Conservation (phyloP, 2,888 invertebrate species). For the Zeuzera pyrina region DNA sequence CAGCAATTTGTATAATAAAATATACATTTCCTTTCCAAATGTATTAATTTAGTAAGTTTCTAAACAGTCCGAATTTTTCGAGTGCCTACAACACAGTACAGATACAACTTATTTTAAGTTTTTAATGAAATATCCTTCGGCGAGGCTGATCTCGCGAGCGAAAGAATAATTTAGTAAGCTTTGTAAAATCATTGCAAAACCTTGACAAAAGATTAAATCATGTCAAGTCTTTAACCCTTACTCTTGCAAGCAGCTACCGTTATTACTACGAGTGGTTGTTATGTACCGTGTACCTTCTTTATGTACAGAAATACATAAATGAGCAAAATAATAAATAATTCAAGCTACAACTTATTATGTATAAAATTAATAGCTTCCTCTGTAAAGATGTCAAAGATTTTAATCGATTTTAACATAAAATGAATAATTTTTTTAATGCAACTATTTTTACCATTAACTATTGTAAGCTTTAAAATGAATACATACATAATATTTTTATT, state of each 20-base stretch:
- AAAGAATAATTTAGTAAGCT: slow-evolving; percentile 18
- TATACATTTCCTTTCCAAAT: neutral
- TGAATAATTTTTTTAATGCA: too few relatives aligned
- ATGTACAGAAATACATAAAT: neutral
- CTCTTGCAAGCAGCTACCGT: neutral
- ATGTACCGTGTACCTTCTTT: neutral
- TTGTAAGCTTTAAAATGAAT: too few relatives aligned
- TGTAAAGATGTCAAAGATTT: too few relatives aligned
- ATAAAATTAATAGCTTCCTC: too few relatives aligned
- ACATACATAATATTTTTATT: too few relatives aligned
- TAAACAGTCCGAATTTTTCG: neutral
- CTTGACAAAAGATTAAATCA: slow-evolving; percentile 39
- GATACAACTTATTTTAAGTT: slow-evolving; percentile 54
- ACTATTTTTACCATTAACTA: too few relatives aligned
- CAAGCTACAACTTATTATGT: too few relatives aligned
- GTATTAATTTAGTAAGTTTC: slow-evolving; percentile 1
- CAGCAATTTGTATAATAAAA: neutral
- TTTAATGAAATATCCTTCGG: slow-evolving; percentile 59
- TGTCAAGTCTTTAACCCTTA: slow-evolving; percentile 8
- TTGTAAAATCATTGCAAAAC: slow-evolving; percentile 16
- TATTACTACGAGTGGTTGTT: too few relatives aligned
- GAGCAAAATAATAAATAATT: too few relatives aligned
- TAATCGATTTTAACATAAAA: too few relatives aligned
- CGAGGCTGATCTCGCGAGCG: slow-evolving; percentile 34
- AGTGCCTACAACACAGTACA: slow-evolving; percentile 27